phyloP scores from a whole-genome alignment of 2,888 invertebrate genomes.

The Watsonalla cultraria region DNA sequence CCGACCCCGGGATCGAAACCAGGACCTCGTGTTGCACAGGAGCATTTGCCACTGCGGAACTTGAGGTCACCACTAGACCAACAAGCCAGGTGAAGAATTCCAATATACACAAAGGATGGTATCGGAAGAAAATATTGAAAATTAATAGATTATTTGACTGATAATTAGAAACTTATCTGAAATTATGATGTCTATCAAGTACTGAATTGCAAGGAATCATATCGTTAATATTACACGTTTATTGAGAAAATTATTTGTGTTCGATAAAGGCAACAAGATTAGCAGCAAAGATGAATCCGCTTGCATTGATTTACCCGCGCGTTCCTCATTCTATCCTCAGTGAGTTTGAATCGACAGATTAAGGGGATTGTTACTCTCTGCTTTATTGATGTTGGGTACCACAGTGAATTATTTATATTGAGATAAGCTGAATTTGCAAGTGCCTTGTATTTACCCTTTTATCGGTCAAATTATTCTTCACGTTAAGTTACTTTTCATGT shows the following conservation, averaged over 20 bases:
- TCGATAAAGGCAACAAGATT: not conserved
- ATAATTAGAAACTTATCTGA: too few relatives aligned
- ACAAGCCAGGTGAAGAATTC: too few relatives aligned
- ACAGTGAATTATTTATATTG: not conserved
- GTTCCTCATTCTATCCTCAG: not conserved
- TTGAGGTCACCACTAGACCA: too few relatives aligned
- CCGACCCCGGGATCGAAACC: too few relatives aligned
- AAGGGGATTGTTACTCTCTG: not conserved
- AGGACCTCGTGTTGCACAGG: too few relatives aligned
- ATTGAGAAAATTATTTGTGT: not conserved
- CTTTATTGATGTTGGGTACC: not conserved
- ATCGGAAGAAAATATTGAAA: too few relatives aligned
- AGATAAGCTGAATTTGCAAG: not conserved
- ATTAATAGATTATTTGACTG: too few relatives aligned
- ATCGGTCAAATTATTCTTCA: not conserved
- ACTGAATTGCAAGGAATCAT: not conserved
- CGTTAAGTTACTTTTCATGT: not conserved
- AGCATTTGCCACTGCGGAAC: too few relatives aligned
- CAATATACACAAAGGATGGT: too few relatives aligned
- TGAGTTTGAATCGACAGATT: not conserved
- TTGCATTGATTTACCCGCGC: not conserved
- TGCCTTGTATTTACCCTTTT: not conserved
- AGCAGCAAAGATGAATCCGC: not conserved
- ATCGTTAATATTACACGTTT: not conserved
- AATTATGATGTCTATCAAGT: too few relatives aligned